Evolutionary conservation across 2,888 invertebrate species (phyloP), one percentile per base, ranked within the genome.

Genomic region (Bursaphelenchus okinawaensis): DNA sequence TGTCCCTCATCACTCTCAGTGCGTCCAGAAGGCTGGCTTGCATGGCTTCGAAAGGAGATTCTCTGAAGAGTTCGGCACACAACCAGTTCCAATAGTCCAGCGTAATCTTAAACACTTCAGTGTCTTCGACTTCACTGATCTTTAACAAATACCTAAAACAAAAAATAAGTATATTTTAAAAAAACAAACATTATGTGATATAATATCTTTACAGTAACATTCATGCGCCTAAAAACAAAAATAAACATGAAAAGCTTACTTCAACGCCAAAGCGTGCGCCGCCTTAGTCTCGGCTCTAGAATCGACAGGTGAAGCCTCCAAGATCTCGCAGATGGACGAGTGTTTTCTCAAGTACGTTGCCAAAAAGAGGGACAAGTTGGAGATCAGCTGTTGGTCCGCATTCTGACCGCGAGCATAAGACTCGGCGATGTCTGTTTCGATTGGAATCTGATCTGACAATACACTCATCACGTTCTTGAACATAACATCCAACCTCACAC

Each of bases 61-160:
- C 91, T 82, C 90, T 89, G 83, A 96, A 99, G 76, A 98, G 87
- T 83, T 94, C 93, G 67, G 91, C 88, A 27, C 93, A 89, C 70
- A 99, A 86, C 68, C 89, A 89, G 85, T 93, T 94, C 98, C 98
- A 99, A 85, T 94, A 98, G 84, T 99, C 98, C 71, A 99, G 86
- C 82, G 96, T 98, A 74, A 99, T 96, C 87, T 99, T 99, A 84
- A 99, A 99, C 70, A 99, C 94, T 86, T 99, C 98, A 0, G 94
- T 93, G 84, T 99, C 98, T 75, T 99, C 96, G 2, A 99, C 96
- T 86, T 94, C 92, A 16, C 95, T 96, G 66, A 86, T 85, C 52
- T 84, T 73, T 27, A 87, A 82, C 66, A 86, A 77, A 70, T 40
- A 40, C n/a, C 40, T 40, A 40, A 40, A 40, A 40, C 12, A 16